These are phyloP conservation scores for Murina feae DNA, from an alignment of 2,113 vertebrate genomes.

Conservation along the genomic window DNA sequence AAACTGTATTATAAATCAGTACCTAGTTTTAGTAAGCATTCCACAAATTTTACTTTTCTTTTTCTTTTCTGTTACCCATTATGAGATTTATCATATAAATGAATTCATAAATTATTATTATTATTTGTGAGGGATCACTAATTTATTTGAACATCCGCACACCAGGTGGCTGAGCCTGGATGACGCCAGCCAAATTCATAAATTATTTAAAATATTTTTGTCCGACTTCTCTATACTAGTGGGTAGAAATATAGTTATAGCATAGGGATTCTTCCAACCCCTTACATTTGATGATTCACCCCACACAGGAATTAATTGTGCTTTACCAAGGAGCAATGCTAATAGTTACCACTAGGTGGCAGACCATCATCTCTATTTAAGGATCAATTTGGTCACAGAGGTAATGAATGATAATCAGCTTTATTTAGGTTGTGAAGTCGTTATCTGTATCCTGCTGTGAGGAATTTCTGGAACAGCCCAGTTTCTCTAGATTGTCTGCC, in stretches of 20 bases:
- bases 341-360: slow-evolving; percentile 40
- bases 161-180: too few species aligned
- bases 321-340: neutral
- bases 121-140: too few species aligned
- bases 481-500: slow-evolving; percentile 31
- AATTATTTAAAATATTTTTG: neutral
- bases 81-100: neutral
- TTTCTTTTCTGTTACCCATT: neutral
- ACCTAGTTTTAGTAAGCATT: neutral
- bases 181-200: neutral
- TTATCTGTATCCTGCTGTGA: slow-evolving; percentile 17
- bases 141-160: too few species aligned
- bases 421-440: slow-evolving; percentile 29
- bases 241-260: neutral
- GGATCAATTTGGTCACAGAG: neutral
- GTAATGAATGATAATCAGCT: neutral
- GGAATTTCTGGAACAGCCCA: slow-evolving; percentile 2
- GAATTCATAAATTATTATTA: neutral
- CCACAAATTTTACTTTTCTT: neutral
- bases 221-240: neutral
- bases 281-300: neutral
- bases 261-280: neutral
- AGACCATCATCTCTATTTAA: neutral
- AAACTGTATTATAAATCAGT: neutral
- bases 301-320: neutral